Evolutionary conservation across 2,797 vertebrate species (phyloP), one percentile per base, ranked within the genome.

Genomic region (Ara ararauna): DNA sequence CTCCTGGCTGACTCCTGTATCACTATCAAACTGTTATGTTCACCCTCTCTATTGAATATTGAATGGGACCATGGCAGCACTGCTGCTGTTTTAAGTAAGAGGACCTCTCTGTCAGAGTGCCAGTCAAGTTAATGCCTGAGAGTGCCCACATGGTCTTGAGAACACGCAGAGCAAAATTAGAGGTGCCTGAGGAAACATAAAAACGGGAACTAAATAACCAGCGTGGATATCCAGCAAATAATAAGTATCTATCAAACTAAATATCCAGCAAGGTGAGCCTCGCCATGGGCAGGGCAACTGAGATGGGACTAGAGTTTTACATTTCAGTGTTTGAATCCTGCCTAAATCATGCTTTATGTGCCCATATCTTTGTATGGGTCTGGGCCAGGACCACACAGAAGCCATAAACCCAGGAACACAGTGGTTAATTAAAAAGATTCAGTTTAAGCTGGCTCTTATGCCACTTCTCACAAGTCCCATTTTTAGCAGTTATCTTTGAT

Each of bases 371-470:
- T 76, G 20, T 54, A 22, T 73, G 67, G 51, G 16, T n/a, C 71
- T 76, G 67, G 74, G 71, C 90, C 86, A 93, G 61, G 80, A 87
- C 67, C 66, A 70, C 66, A 40, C 34, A 81, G 79, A 93, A 86
- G 30, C 29, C 18, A 17, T 77, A 65, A 87, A 66, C 22, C 8
- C 24, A 72, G 58, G 47, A 93, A 56, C 13, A 60, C 44, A 34
- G 22, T 45, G 51, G 0, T 0, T 20, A 75, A 75, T 47, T 68
- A 7, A 0, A 47, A 50, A 19, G 19, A 7, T 64, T 87, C 70
- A 92, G 76, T 77, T 91, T 93, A 79, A 76, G 13, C 16, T 81
- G 40, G 11, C 30, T 91, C 1, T 47, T 85, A 36, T 4, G 4
- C 26, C 58, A 34, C 20, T 86, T 85, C 24, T 90, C 73, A 42